Evolutionary conservation across 2,888 invertebrate genomes (phyloP), one percentile per base, ranked within the genome.

Genomic region (Leptodirus hochenwartii): DNA sequence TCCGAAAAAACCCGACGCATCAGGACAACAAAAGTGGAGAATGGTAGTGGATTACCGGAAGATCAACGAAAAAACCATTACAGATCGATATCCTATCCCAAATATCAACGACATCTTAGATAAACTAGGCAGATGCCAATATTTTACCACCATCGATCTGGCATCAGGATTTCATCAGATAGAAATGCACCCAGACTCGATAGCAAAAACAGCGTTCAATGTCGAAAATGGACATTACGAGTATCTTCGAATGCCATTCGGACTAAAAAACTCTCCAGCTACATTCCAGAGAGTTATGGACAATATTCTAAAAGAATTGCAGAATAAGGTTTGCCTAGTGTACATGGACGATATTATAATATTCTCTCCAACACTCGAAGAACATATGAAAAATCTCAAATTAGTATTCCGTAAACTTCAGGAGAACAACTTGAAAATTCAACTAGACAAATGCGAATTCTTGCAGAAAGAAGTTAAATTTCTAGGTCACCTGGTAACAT

Each of bases 151-250:
- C 0, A 25, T 50, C 3, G 47, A 51, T 30, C 30, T 49, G 4
- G 43, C 47, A 1, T 39, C 37, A 16, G 49, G 47, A 1, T 51
- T 46, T 27, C 43, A 45, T 27, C 49, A 52, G 31, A 46, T 51
- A 2, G 41, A 41, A n/a, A 32, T 50, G 24, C 29, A 39, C 8
- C 22, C 30, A 20, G 34, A 38, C 5, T 40, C 43, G 13, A 37
- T 39, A 11, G 23, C 30, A 29, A 50, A 48, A 38, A 50, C 49
- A 1, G 45, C 47, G 2, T 46, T 47, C 31, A 38, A 33, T 2
- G 35, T 37, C 4, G 41, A 43, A 25, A 35, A 41, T 17, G 42
- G 45, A 5, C 45, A 46, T 29, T 39, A 41, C 15, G 42, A 46
- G 33, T 47, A 34, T 27, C 23, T 30, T 2, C 22, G 43, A 17